Conservation (phyloP, 2,113 vertebrate species). For the Microtus ochrogaster region DNA sequence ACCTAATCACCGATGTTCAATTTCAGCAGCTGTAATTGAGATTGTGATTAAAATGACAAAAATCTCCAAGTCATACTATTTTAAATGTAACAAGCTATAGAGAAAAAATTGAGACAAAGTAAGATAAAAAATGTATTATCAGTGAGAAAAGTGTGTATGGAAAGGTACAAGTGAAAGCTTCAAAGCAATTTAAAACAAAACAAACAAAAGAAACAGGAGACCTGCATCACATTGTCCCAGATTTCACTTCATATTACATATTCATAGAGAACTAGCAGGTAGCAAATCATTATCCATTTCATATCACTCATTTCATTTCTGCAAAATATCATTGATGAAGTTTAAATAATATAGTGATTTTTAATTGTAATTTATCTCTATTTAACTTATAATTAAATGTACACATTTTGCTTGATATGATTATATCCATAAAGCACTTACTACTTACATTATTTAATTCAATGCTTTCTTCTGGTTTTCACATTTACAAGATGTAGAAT, state of each 20-base stretch:
- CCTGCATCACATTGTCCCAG: background rate
- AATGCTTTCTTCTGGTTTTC: background rate
- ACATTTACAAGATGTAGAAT: background rate
- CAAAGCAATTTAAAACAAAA: background rate
- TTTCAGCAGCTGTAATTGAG: background rate
- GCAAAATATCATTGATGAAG: background rate
- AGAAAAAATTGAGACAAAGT: background rate
- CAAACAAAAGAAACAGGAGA: background rate
- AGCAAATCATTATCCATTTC: background rate
- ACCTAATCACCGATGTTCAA: background rate
- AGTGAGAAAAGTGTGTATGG: background rate
- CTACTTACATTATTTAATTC: background rate
- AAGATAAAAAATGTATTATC: background rate
- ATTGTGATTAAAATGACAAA: slow-evolving; percentile 41
- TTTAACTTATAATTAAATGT: background rate
- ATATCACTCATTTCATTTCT: background rate
- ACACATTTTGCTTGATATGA: background rate
- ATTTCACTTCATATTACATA: background rate
- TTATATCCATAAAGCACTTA: background rate
- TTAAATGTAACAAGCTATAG: background rate
- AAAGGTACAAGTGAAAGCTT: background rate
- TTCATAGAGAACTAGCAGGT: background rate
- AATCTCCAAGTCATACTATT: background rate
- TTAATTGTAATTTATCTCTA: background rate
- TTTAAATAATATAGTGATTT: background rate